phyloP scores from a whole-genome alignment of 2,888 invertebrate genomes.

The Acleris emargana region DNA sequence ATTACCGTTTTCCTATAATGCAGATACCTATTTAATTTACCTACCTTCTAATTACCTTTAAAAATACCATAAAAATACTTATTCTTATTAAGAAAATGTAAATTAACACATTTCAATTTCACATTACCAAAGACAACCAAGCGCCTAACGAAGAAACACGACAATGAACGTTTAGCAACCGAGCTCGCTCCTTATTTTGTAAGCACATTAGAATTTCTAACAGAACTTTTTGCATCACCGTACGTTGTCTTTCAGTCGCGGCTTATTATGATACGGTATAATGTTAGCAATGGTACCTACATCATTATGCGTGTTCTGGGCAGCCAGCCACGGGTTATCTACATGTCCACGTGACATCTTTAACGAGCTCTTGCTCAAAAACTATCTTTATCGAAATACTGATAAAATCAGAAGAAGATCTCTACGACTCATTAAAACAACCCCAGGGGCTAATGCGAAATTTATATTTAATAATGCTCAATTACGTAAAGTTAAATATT shows the following conservation, averaged over 20 bases:
- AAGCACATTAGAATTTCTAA: constrained; percentile 24
- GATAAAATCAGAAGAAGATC: no score
- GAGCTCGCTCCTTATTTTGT: constrained; percentile 6
- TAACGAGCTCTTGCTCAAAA: constrained; percentile 51
- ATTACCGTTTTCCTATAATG: no score
- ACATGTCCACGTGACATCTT: constrained; percentile 51
- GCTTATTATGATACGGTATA: constrained; percentile 72
- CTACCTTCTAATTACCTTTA: no score
- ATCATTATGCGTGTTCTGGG: constrained; percentile 71
- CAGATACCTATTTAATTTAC: no score
- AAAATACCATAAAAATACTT: no score
- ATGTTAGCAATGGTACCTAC: constrained; percentile 64
- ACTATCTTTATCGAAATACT: constrained; percentile 44
- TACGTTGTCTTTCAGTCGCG: constrained; percentile 61
- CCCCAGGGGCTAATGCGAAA: no score
- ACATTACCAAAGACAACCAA: constrained; percentile 12
- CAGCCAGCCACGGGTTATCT: constrained; percentile 53
- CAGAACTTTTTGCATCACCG: constrained; percentile 43
- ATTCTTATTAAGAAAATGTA: no score
- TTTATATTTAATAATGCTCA: no score
- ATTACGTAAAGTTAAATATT: no score
- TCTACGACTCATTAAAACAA: no score
- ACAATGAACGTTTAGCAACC: constrained; percentile 11
- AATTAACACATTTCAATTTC: background rate
- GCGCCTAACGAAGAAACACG: constrained; percentile 8